phyloP scores from a whole-genome alignment of 2,888 invertebrate genomes.

The Pterostichus madidus region DNA sequence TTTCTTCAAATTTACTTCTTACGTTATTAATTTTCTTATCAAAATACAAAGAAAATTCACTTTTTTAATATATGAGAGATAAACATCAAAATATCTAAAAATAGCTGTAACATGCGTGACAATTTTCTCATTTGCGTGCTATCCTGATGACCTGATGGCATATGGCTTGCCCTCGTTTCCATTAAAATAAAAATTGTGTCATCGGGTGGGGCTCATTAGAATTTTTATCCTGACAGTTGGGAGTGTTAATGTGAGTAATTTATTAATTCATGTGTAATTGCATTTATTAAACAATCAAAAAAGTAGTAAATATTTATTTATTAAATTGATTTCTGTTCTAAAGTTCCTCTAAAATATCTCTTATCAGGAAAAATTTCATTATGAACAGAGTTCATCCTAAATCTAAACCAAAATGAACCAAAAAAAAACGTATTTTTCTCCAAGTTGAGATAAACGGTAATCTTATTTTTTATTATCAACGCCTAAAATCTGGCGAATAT shows the following conservation, averaged over 20 bases:
- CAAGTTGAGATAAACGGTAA: too few relatives aligned
- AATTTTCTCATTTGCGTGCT: constrained; percentile 1
- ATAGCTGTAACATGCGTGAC: constrained; percentile 15
- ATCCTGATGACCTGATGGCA: background rate
- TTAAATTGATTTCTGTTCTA: too few relatives aligned
- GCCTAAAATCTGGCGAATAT: too few relatives aligned
- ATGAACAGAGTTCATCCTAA: too few relatives aligned
- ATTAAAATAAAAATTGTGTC: constrained; percentile 42
- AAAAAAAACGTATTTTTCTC: too few relatives aligned
- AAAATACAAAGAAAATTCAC: too few relatives aligned
- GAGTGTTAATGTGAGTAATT: constrained; percentile 34
- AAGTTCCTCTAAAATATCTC: too few relatives aligned
- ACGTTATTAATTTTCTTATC: background rate
- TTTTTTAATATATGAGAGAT: too few relatives aligned
- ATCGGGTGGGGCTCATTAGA: constrained; percentile 19
- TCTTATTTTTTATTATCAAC: too few relatives aligned
- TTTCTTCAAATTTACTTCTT: background rate
- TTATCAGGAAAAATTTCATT: too few relatives aligned
- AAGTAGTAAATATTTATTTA: background rate
- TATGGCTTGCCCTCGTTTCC: background rate
- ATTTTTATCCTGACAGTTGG: constrained; percentile 5
- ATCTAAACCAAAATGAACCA: too few relatives aligned
- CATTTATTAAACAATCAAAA: constrained; percentile 24
- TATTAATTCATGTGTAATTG: background rate
- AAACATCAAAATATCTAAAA: constrained; percentile 58